Base-by-base conservation (phyloP, 2,888 invertebrate genomes). In the Kuschelorhynchus macadamiae region DNA sequence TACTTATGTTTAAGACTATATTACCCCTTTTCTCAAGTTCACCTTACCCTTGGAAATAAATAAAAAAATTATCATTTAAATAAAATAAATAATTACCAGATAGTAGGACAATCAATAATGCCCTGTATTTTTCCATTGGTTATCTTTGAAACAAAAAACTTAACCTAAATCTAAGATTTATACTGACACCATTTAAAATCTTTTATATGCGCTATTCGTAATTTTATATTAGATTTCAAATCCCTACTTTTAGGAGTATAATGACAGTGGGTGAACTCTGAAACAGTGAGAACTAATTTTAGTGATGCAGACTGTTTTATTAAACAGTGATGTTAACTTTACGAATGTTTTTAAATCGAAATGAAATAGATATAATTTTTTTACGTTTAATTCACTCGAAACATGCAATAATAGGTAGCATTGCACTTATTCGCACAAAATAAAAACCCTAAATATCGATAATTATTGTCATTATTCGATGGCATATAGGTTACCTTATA, bases 341-440 rank as follows among this genome's bases (percentile, higher is more conserved):
- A 62, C 53, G 56, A 42, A 56, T 42, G 61, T 61, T 61, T 63
- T 63, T 47, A 63, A 55, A 39, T 63, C 55, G 63, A 63, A 53
- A 12, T 47, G 41, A 12, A 39, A 64, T 41, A 63, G 57, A 67
- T 74, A 65, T 73, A 72, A 74, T 73, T 71, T 72, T n/a, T 62
- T 67, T 62, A 67, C 62, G 67, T 67, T 67, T 46, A 63, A 60
- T 39, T 69, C 69, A 69, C 71, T 73, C 73, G 73, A 70, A 74
- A 74, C 76, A 63, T 75, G 78, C 79, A 81, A 78, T 77, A 79
- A 74, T 73, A 79, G 74, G 72, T 78, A 77, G 77, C 75, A 74
- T 77, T 78, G 78, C 78, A 77, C 78, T 73, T 55, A 42, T 67
- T 74, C 76, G 78, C 78, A 79, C 79, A 76, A 71, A 60, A 67